phyloP scores from a whole-genome alignment of 2,113 vertebrate species.

The Campylomormyrus tamandua region DNA sequence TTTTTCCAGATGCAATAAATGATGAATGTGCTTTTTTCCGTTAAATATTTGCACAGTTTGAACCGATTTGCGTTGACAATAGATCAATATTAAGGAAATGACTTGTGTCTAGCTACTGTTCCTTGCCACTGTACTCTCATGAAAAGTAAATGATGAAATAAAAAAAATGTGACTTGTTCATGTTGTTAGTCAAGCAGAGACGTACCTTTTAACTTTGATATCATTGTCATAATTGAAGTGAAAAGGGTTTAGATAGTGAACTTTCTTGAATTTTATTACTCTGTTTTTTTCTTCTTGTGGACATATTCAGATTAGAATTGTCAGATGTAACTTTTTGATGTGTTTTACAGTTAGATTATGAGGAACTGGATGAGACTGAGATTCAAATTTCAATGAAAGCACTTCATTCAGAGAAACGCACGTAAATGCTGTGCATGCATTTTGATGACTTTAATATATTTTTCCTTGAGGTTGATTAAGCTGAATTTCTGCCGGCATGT shows the following conservation, averaged over 20 bases:
- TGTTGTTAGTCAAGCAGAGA: neutral
- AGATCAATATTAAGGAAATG: neutral
- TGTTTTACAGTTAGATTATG: neutral
- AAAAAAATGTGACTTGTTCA: neutral
- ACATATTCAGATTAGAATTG: neutral
- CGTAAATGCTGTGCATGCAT: neutral
- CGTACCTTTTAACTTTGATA: neutral
- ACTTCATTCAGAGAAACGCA: neutral
- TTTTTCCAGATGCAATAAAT: neutral
- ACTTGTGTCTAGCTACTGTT: neutral
- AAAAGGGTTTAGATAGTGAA: neutral
- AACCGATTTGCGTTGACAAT: neutral
- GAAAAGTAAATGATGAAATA: neutral
- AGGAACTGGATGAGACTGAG: neutral
- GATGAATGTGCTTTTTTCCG: neutral
- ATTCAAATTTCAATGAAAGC: neutral
- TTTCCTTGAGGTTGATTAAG: neutral
- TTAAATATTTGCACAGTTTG: neutral
- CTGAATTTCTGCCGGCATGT: neutral
- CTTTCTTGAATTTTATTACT: neutral
- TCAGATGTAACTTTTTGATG: neutral
- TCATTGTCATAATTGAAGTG: neutral
- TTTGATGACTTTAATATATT: neutral
- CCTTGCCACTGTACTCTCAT: neutral
- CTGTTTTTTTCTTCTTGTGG: neutral